Conservation (phyloP, 1,140 invertebrate species). For the Saccostrea glomerata region DNA sequence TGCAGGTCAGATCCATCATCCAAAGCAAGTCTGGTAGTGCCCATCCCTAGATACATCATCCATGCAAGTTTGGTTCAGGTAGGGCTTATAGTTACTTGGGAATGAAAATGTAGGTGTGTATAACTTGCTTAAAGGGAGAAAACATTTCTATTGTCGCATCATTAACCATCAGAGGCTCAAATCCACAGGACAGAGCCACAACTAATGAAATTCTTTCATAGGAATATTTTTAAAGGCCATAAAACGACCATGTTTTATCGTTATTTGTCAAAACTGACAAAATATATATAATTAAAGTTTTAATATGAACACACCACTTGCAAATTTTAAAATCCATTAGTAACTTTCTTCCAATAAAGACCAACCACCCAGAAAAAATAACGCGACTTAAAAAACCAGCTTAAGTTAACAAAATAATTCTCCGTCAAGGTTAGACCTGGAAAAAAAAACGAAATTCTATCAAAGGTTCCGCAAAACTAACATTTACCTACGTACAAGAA, state of each 20-base stretch:
- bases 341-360: neutral
- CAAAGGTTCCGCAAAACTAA: slow-evolving; percentile 20
- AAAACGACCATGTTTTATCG: neutral
- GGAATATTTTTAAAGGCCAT: neutral
- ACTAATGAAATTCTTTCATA: slow-evolving; percentile 9
- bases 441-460: neutral
- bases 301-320: neutral
- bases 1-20: too few relatives aligned
- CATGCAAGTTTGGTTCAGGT: too few relatives aligned
- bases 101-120: too few relatives aligned
- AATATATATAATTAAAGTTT: slow-evolving; percentile 19
- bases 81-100: too few relatives aligned
- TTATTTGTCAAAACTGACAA: slow-evolving; percentile 19
- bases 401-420: slow-evolving; percentile 1
- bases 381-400: neutral
- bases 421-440: neutral
- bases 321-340: slow-evolving; percentile 7
- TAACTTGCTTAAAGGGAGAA: neutral
- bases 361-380: neutral
- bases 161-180: neutral
- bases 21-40: too few relatives aligned
- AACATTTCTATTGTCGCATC: neutral
- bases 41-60: too few relatives aligned
- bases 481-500: neutral
- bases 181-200: neutral